These are phyloP conservation scores for Papilio machaon DNA, from an alignment of 1,140 invertebrate genomes.

Conservation along the genomic window DNA sequence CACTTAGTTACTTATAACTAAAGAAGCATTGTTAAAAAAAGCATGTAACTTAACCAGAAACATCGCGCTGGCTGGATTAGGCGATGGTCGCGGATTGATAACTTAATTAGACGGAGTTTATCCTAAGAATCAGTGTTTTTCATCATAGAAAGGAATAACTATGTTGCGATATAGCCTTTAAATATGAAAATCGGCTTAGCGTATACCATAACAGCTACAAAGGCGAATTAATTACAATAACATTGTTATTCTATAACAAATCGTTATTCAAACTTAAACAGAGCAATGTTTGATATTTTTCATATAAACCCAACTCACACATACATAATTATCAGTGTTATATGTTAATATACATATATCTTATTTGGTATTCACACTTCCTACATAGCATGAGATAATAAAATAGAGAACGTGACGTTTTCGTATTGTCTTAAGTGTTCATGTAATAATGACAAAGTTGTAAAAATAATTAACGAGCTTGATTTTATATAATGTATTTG, in stretches of 20 bases:
- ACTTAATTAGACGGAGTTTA: too few relatives aligned
- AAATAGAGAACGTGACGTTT: slow-evolving; percentile 20
- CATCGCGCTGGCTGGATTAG: too few relatives aligned
- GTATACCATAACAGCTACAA: neutral
- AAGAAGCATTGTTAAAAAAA: too few relatives aligned
- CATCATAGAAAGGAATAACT: too few relatives aligned
- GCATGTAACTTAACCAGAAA: too few relatives aligned
- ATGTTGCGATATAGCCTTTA: too few relatives aligned
- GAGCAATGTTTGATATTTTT: slow-evolving; percentile 1
- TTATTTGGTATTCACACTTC: slow-evolving; percentile 25
- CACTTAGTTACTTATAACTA: too few relatives aligned
- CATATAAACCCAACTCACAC: slow-evolving; percentile 1
- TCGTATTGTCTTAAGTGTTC: slow-evolving; percentile 17
- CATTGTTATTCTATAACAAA: neutral
- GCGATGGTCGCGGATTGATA: too few relatives aligned
- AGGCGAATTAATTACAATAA: neutral
- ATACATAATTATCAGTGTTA: neutral
- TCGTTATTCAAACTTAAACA: neutral
- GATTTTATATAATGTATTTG: neutral
- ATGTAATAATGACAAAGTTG: neutral
- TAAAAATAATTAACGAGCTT: neutral
- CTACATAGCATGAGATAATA: slow-evolving; percentile 20
- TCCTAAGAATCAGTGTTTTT: too few relatives aligned
- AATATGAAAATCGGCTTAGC: too few relatives aligned
- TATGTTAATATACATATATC: slow-evolving; percentile 7